Conservation (phyloP, 1,140 invertebrate species). For the Drosophila burlai region DNA sequence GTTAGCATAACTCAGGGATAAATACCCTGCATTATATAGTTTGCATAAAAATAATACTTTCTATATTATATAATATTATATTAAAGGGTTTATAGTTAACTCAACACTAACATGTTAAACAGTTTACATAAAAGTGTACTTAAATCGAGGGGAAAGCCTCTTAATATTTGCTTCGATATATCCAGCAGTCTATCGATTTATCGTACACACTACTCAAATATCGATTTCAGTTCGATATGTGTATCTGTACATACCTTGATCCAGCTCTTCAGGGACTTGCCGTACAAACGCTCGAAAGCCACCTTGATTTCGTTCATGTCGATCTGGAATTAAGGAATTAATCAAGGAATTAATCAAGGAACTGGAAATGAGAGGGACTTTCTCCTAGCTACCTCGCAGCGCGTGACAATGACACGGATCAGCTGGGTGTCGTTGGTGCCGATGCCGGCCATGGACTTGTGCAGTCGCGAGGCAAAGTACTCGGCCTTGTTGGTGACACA, state of each 20-base stretch:
- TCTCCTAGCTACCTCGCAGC: constrained; percentile 88
- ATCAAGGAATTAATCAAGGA: neutral
- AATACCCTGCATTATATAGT: neutral
- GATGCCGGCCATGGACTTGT: constrained; percentile 94
- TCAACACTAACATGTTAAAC: too few relatives aligned
- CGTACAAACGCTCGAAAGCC: constrained; percentile 91
- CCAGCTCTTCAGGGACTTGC: constrained; percentile 91
- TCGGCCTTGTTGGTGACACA: constrained; percentile 93
- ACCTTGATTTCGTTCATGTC: constrained; percentile 95
- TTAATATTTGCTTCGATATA: too few relatives aligned
- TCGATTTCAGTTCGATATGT: too few relatives aligned
- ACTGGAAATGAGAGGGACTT: neutral
- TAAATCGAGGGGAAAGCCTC: too few relatives aligned
- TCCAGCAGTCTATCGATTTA: too few relatives aligned
- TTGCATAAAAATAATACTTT: too few relatives aligned
- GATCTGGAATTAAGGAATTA: constrained; percentile 85
- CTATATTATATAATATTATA: too few relatives aligned
- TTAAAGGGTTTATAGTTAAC: too few relatives aligned
- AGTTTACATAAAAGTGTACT: too few relatives aligned
- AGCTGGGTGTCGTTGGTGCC: constrained; percentile 94
- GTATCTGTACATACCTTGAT: constrained; percentile 88
- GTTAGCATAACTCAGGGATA: neutral
- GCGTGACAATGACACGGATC: constrained; percentile 93
- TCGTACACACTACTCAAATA: too few relatives aligned
- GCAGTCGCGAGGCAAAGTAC: constrained; percentile 95